A percentile compares a stretch with the other conserved stretches of the same genome.
phyloP scores from a whole-genome alignment of 2,888 invertebrate genomes.

The Sarcophaga rosellei region DNA sequence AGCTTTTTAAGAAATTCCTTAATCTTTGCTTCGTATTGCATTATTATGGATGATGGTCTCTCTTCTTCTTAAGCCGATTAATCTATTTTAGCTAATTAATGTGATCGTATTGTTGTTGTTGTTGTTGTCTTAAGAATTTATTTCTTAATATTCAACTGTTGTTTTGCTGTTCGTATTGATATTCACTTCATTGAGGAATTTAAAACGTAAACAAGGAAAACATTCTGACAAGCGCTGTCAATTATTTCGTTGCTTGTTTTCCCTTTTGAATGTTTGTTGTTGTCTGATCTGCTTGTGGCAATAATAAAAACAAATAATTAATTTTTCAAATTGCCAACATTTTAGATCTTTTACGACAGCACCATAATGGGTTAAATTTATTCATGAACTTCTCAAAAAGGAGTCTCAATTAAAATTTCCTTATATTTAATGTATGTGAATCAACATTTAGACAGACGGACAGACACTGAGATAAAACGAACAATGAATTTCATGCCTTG shows the following conservation, averaged over 20 bases:
- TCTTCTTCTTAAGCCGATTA: background rate
- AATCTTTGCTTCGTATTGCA: background rate
- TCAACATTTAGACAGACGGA: background rate
- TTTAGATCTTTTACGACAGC: slow-evolving; percentile 24
- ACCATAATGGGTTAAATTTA: slow-evolving; percentile 62
- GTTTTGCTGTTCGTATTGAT: background rate
- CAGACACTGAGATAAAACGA: background rate
- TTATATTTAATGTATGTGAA: slow-evolving; percentile 53
- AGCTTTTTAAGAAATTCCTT: background rate
- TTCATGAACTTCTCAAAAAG: slow-evolving; percentile 54
- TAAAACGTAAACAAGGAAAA: background rate
- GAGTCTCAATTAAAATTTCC: slow-evolving; percentile 65
- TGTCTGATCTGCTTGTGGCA: background rate
- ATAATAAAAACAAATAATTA: slow-evolving; percentile 54
- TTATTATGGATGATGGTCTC: background rate
- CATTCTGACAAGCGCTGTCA: background rate
- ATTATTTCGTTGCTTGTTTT: background rate
- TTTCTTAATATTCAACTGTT: background rate
- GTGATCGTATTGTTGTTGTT: background rate
- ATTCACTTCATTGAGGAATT: background rate
- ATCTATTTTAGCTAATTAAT: background rate
- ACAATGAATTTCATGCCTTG: slow-evolving; percentile 61
- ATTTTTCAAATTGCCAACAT: slow-evolving; percentile 36
- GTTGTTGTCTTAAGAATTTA: background rate
- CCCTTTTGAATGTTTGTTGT: too few relatives aligned